phyloP scores from a whole-genome alignment of 2,888 invertebrate species.

The Eupithecia vulgata region DNA sequence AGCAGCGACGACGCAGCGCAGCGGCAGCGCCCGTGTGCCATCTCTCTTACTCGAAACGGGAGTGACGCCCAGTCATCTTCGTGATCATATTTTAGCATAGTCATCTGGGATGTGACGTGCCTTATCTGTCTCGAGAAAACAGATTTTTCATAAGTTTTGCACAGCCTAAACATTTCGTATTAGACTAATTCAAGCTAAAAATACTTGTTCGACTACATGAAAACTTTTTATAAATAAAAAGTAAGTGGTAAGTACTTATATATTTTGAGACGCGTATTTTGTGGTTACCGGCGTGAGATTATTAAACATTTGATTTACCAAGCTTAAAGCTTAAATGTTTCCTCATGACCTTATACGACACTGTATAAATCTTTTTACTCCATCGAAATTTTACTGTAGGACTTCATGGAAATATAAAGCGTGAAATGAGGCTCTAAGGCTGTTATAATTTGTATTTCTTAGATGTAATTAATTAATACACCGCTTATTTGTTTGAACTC shows the following conservation, averaged over 20 bases:
- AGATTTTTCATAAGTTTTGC: neutral
- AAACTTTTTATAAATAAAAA: neutral
- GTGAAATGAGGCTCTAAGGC: too few relatives aligned
- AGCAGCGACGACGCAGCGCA: too few relatives aligned
- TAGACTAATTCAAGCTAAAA: neutral
- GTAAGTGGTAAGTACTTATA: neutral
- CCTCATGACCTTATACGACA: too few relatives aligned
- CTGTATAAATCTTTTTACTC: too few relatives aligned
- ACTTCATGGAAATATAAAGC: neutral
- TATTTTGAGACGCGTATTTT: neutral
- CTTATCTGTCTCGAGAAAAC: neutral
- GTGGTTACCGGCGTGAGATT: neutral
- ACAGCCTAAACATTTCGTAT: neutral
- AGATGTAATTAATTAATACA: too few relatives aligned
- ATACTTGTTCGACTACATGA: too few relatives aligned
- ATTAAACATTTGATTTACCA: neutral
- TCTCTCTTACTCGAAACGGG: neutral
- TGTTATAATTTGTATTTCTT: too few relatives aligned
- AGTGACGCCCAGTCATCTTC: neutral
- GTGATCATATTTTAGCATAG: neutral
- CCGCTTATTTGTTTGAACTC: too few relatives aligned
- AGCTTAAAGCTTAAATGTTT: too few relatives aligned
- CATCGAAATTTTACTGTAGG: neutral
- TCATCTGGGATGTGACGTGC: neutral
- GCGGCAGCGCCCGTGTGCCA: too few relatives aligned